Percentiles rank a stretch among this genome's conserved stretches.
phyloP scores from a whole-genome alignment of 2,888 invertebrate genomes.

The Stenchaetothrips biformis region DNA sequence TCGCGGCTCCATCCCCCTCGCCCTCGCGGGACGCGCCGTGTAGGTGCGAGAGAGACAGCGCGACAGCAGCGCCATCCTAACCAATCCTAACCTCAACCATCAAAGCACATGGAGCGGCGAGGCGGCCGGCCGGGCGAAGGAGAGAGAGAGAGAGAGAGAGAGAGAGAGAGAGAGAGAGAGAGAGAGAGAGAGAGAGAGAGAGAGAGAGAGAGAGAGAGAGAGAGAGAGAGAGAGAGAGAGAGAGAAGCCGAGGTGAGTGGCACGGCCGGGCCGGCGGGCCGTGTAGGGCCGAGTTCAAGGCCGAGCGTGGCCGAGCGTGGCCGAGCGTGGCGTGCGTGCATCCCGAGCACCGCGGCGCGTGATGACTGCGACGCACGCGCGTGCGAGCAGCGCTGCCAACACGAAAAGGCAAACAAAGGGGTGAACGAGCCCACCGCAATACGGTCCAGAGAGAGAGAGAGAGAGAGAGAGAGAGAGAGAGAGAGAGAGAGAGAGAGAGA shows the following conservation, averaged over 20 bases:
- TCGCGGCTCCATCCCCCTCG: too few species aligned
- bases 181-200: background rate
- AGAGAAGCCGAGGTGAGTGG: background rate
- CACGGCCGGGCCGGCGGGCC: background rate
- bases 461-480: background rate
- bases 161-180: constrained; percentile 25
- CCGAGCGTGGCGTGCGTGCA: background rate
- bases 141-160: constrained; percentile 24
- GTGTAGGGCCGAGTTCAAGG: constrained; percentile 14
- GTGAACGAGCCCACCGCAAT: too few species aligned
- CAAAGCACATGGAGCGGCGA: background rate
- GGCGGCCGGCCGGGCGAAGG: background rate
- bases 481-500: background rate
- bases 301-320: background rate
- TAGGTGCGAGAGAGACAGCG: too few species aligned
- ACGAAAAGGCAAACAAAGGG: too few species aligned
- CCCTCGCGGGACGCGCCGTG: too few species aligned
- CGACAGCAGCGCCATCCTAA: background rate
- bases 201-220: background rate
- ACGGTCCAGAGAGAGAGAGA: background rate
- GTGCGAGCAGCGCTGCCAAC: too few species aligned
- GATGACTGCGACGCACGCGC: background rate
- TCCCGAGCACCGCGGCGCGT: background rate
- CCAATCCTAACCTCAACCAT: background rate
- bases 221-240: background rate